Evolutionary conservation across 2,888 invertebrate genomes (phyloP), one percentile per base, ranked within the genome.

Genomic region (Phaonia tiefii): DNA sequence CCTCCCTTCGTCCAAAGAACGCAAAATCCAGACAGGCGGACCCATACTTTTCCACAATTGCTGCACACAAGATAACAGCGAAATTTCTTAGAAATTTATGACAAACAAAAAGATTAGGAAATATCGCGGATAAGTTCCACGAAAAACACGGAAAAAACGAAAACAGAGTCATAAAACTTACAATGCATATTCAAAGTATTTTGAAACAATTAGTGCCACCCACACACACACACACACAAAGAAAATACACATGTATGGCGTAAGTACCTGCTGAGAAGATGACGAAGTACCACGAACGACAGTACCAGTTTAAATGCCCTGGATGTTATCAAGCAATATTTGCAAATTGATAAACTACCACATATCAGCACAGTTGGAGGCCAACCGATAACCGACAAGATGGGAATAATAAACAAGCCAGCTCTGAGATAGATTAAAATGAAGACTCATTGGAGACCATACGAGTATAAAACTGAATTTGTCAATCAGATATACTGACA

Each of bases 381-480:
- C 13, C 56, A 26, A 5, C 54, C 5, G 54, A 20, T 54, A 20
- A 11, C 17, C 37, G 15, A 56, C 17, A 22, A 20, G n/a, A 31
- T 37, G 63, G 63, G 11, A 20, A 22, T 63, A 20, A 39, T 42
- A 42, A 63, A 63, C 63, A 63, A 42, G 63, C 1, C n/a, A 31
- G 31, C 3, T 20, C 13, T 39, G 51, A 69, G 51, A 69, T 37
- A 39, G 20, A 17, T 39, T 31, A 17, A 76, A 63, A 75, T 65
- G 72, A 75, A 72, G 49, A 75, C 54, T 63, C 56, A 81, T 65
- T 63, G 22, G 42, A 20, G 63, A 20, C 42, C n/a, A 5, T 42
- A n/a, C n/a, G n/a, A n/a, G n/a, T n/a, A 63, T 63, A 63, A 69
- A 75, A 81, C 63, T 79, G 63, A 56, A 72, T 69, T 69, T 65